phyloP scores from a whole-genome alignment of 1,140 invertebrate genomes.

The Drosophila leontia region DNA sequence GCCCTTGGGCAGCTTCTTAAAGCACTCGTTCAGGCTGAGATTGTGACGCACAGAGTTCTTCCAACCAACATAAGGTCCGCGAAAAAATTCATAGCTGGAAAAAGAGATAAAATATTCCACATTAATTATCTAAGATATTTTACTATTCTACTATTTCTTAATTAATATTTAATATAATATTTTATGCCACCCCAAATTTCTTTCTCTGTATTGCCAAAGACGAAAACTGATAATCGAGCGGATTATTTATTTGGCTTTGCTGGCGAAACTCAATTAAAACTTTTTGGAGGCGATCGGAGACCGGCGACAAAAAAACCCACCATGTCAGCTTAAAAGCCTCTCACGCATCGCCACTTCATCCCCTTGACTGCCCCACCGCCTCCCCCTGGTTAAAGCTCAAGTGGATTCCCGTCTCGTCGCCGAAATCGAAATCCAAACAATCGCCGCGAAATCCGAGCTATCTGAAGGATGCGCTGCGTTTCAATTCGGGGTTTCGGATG shows the following conservation, averaged over 20 bases:
- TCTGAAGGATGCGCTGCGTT: conserved; percentile 66
- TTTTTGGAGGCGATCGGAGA: conserved; percentile 22
- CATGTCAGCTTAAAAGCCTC: conserved; percentile 65
- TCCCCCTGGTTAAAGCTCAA: conserved; percentile 28
- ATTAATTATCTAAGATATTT: background rate
- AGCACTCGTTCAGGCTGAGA: conserved; percentile 98
- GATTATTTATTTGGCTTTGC: conserved; percentile 42
- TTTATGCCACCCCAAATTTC: background rate
- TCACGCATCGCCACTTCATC: conserved; percentile 49
- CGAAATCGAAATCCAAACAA: conserved; percentile 70
- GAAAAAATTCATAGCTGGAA: conserved; percentile 94
- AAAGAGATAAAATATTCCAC: background rate
- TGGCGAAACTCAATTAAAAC: conserved; percentile 64
- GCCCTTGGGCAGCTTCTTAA: conserved; percentile 95
- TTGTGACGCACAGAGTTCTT: conserved; percentile 99
- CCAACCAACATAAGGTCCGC: conserved; percentile 98
- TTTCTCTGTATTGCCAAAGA: conserved; percentile 28
- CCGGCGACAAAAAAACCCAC: conserved; percentile 42
- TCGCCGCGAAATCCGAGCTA: conserved; percentile 66
- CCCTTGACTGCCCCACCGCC: background rate
- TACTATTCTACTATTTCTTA: background rate
- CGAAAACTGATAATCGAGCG: conserved; percentile 51
- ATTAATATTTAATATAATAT: background rate
- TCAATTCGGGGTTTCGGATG: conserved; percentile 33
- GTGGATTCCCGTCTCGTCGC: conserved; percentile 54